phyloP scores from a whole-genome alignment of 2,888 invertebrate genomes.

The Trachelus iudaicus region DNA sequence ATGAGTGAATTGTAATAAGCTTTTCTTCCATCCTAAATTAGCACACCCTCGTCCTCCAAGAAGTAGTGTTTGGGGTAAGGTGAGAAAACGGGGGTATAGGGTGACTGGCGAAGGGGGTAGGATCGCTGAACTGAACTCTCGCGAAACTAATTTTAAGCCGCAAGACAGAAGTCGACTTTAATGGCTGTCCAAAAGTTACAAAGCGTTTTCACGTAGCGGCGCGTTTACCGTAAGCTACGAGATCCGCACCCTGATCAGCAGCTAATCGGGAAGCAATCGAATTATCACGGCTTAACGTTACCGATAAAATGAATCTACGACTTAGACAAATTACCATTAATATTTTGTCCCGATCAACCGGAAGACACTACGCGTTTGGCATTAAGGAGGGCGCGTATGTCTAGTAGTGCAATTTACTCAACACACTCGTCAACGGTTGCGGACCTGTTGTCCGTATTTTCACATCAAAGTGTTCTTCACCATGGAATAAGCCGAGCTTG shows the following conservation, averaged over 20 bases:
- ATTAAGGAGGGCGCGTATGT: background rate
- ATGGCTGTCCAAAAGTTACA: conserved; percentile 53
- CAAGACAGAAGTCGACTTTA: conserved; percentile 54
- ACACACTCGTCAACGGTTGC: background rate
- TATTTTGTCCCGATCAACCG: background rate
- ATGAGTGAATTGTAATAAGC: conserved; percentile 49
- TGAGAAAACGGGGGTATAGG: background rate
- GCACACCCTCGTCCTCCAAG: background rate
- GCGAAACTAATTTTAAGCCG: conserved; percentile 55
- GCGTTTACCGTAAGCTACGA: background rate
- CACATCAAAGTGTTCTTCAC: background rate
- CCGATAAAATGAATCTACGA: background rate
- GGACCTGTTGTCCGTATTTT: background rate
- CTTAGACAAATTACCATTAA: background rate
- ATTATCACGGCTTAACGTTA: background rate
- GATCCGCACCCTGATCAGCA: background rate
- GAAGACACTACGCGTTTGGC: background rate
- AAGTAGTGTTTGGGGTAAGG: conserved; percentile 35
- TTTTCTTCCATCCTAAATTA: conserved; percentile 19
- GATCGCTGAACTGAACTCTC: conserved; percentile 35
- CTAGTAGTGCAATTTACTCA: background rate
- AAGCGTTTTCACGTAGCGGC: background rate
- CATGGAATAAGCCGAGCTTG: background rate
- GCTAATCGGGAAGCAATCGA: background rate
- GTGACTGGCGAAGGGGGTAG: background rate